Base-by-base conservation (phyloP, 2,113 vertebrate species). In the Oenanthe oenanthe region DNA sequence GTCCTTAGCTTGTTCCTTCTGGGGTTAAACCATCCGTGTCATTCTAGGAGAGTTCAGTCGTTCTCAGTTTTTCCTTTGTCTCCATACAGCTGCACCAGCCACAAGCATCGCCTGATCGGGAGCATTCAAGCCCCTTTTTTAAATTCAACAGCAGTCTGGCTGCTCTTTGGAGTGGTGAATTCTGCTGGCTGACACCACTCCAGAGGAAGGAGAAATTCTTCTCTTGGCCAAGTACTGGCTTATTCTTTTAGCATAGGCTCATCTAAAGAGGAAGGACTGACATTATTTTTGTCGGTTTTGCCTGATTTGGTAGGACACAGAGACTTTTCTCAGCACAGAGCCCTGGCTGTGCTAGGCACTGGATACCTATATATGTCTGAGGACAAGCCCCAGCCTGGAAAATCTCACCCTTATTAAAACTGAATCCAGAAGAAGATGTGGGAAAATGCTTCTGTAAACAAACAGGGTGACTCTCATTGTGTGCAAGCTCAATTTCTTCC, bases 141-240 rank as follows among this genome's bases (percentile, higher is more conserved):
- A 97, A 96, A 96, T 97, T 96, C 96, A 95, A 73, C 93, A 93
- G 90, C 87, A 92, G 94, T 96, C 74, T 3, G 60, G 71, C 78
- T 89, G 85, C 93, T 89, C 89, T 93, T 72, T 73, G 89, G 74
- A 94, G 85, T n/a, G 13, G 45, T 93, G 94, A 94, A 96, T 96
- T 96, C 93, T 94, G 79, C 87, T 92, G 96, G 94, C 94, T 96
- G 90, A 95, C 95, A 93, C 88, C 85, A 85, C 95, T 94, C 82
- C 81, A 85, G 51, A 95, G 94, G 92, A 95, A 94, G 89, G 77
- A 96, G 93, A 95, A 95, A 97, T 95, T 73, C 57, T 94, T 65
- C 85, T 92, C 47, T 82, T 85, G 92, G 74, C 87, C 71, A 73
- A 92, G 85, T 13, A 32, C 61, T 85, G 47, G 24, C 62, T 93